Evolutionary conservation across 2,797 vertebrate genomes (phyloP).

Genomic region (Rachycentron canadum): DNA sequence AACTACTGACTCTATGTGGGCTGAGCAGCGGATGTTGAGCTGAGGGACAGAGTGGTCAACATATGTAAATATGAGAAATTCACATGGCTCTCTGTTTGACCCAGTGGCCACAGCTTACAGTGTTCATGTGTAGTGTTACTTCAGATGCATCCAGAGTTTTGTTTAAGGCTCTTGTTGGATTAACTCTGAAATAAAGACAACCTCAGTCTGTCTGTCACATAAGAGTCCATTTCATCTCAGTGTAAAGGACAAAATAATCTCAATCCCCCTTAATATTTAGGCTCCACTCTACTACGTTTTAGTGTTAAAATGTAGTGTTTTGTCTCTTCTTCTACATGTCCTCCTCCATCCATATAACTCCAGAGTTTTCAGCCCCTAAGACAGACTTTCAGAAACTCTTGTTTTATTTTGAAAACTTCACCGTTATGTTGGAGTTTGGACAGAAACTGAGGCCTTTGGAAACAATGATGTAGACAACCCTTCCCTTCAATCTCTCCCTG

Average conservation of each 20-base stretch:
- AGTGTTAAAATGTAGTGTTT: too few relatives aligned
- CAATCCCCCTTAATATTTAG: too few relatives aligned
- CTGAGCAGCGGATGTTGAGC: constrained; percentile 4
- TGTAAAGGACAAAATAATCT: background rate
- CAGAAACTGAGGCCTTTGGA: too few relatives aligned
- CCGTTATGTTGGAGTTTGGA: too few relatives aligned
- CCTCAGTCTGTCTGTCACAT: constrained; percentile 18
- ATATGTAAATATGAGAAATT: constrained; percentile 60
- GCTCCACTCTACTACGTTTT: too few relatives aligned
- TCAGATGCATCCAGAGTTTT: constrained; percentile 36
- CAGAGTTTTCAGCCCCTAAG: too few relatives aligned
- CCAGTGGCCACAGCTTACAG: constrained; percentile 38
- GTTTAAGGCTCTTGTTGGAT: constrained; percentile 13
- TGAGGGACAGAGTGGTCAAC: constrained; percentile 2
- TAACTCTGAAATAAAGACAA: constrained; percentile 56
- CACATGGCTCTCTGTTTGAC: constrained; percentile 38
- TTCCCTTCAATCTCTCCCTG: too few relatives aligned
- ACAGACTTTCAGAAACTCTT: too few relatives aligned
- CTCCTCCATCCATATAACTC: too few relatives aligned
- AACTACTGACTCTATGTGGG: background rate
- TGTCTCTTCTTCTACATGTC: too few relatives aligned
- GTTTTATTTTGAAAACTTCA: too few relatives aligned
- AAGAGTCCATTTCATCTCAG: background rate
- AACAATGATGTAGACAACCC: too few relatives aligned
- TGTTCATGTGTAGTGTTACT: constrained; percentile 43